Conservation (phyloP, 2,888 invertebrate genomes). For the Tortricodes alternella region DNA sequence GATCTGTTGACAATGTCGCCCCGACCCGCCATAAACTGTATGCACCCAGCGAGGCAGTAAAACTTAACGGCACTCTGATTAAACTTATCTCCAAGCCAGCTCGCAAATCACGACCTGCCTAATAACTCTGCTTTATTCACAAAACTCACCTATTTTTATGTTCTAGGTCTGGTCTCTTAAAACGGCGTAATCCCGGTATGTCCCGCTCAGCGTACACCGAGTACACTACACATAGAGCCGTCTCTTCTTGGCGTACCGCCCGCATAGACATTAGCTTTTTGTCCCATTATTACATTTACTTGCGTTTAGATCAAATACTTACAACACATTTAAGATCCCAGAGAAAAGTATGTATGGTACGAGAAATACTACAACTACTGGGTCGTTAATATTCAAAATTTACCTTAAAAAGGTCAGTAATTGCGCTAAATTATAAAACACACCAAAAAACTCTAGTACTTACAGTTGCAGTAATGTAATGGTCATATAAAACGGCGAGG, state of each 20-base stretch:
- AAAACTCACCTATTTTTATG: constrained; percentile 46
- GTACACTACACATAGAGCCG: constrained; percentile 50
- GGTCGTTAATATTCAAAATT: background rate
- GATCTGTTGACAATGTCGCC: constrained; percentile 83
- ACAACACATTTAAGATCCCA: constrained; percentile 13
- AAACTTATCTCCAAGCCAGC: constrained; percentile 73
- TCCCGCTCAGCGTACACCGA: constrained; percentile 42
- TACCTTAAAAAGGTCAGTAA: background rate
- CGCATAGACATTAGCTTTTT: constrained; percentile 47
- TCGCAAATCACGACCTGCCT: constrained; percentile 68
- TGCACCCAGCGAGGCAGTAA: constrained; percentile 76
- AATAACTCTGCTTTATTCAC: constrained; percentile 59
- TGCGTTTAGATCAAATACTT: constrained; percentile 44
- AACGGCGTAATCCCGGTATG: constrained; percentile 41
- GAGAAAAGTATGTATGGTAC: too few species aligned
- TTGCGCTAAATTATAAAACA: background rate
- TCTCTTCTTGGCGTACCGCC: constrained; percentile 56
- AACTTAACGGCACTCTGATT: constrained; percentile 80
- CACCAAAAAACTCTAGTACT: constrained; percentile 33
- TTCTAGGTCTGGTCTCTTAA: constrained; percentile 46
- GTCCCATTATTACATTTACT: constrained; percentile 49
- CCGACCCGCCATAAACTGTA: constrained; percentile 78
- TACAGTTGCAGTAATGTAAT: constrained; percentile 63
- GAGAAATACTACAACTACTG: background rate
- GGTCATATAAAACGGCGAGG: constrained; percentile 72